Base-by-base conservation (phyloP, 1,140 invertebrate species). In the Carcinoscorpius rotundicauda region DNA sequence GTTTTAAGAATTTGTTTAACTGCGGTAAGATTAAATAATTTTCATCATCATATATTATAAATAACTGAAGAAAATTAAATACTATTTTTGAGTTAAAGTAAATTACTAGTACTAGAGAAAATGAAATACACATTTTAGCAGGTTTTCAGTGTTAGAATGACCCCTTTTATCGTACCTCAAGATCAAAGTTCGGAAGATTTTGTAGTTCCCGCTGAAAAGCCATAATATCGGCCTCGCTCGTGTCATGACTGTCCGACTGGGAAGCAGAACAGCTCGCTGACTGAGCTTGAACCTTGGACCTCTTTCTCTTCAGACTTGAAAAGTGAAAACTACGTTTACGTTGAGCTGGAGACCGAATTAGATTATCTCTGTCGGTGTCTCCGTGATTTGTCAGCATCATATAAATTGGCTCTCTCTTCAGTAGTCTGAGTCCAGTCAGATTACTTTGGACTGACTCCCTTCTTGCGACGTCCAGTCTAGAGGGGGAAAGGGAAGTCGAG, bases 171-270 rank as follows among this genome's bases (percentile, higher is more conserved):
- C 53, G 11, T 52, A 62, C 61, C 48, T 62, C 49, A 52, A n/a
- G 11, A 62, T 62, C 61, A 52, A 62, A 79, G 61, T 79, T 77
- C 0, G 81, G 81, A 62, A 82, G 71, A 68, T 82, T 82, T 70
- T 81, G 81, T 4, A 82, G 72, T 63, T 81, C 78, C 62, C 78
- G 74, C 71, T 82, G 81, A 67, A 82, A 81, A 4, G 79, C 78
- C 9, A 78, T 70, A 51, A 82, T 81, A 63, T 81, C 80, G 61
- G 79, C 77, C 71, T 81, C 80, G 48, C 66, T 70, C 4, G 64
- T 61, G 9, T 9, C 11, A 4, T n/a, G 52, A 55, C 29, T 58
- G 48, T 67, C 60, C 9, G 62, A 57, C 5, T 63, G 66, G 9
- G 61, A 67, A 56, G 62, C 60, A 50, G 10, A 51, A 49, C 64